Evolutionary conservation across 2,888 invertebrate genomes (phyloP), one percentile per base, ranked within the genome.

Genomic region (Metalampra italica): DNA sequence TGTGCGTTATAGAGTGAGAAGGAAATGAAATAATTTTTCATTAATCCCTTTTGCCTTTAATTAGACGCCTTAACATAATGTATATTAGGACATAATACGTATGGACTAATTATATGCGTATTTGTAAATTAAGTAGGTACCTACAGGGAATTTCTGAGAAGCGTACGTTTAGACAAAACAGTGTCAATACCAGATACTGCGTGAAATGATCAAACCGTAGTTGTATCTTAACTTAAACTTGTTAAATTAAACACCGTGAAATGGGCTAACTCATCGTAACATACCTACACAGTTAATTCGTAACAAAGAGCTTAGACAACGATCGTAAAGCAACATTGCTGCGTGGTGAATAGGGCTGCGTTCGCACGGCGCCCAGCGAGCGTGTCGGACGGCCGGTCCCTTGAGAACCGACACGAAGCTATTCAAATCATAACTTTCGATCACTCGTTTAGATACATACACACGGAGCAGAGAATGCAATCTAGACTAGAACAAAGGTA

Each of bases 391-490:
- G 7, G 13, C 13, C 41, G 46, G 43, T 50, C 41, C 37, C 49
- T 41, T 39, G 39, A 50, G 44, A 53, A 46, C 38, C 45, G 4
- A 47, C n/a, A n/a, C 42, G 47, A 40, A 14, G 44, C 48, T 51
- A 53, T 52, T 53, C 50, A 53, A 57, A 56, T 57, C 59, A 56
- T 46, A 49, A 52, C 59, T 56, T 58, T 57, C 60, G 51, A 62
- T 60, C 60, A 49, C 44, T 30, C 47, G 50, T 39, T 39, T 39
- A 39, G 39, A 39, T 15, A 39, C 14, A 39, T 15, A 39, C 14
- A 14, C 14, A 5, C 2, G 14, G 8, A 13, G 39, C 9, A 39
- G 7, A 34, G 9, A 34, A 34, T 22, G 32, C 12, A n/a, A 39
- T 39, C 38, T 32, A 39, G 49, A 51, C 43, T 36, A 34, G 46